These are phyloP conservation scores for Tolypeutes matacus DNA, from an alignment of 2,797 vertebrate genomes.

Conservation along the genomic window DNA sequence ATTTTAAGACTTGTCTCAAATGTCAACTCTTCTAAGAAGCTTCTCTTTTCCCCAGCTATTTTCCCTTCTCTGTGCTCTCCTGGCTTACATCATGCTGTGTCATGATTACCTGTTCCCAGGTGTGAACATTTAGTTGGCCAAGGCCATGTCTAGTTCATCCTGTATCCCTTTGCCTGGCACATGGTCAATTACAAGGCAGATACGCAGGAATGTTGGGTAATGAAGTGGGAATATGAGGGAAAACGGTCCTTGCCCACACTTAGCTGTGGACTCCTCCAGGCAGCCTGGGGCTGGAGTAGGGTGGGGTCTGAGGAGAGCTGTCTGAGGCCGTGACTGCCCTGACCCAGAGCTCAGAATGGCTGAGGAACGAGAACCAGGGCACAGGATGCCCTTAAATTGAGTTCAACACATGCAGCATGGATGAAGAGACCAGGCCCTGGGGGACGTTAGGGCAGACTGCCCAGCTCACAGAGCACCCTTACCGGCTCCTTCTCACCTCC, in stretches of 20 bases:
- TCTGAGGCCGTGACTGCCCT: too few relatives aligned
- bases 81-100: neutral
- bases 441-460: too few relatives aligned
- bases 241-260: neutral
- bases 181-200: neutral
- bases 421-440: too few relatives aligned
- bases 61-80: neutral
- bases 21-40: neutral
- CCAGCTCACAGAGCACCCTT: too few relatives aligned
- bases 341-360: too few relatives aligned
- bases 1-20: constrained; percentile 38
- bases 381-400: too few relatives aligned
- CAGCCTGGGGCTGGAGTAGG: too few relatives aligned
- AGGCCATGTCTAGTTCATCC: neutral
- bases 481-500: too few relatives aligned
- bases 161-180: neutral
- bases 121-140: neutral
- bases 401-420: too few relatives aligned
- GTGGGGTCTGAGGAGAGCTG: too few relatives aligned
- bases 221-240: neutral
- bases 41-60: neutral
- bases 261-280: too few relatives aligned
- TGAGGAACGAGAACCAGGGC: too few relatives aligned
- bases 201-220: neutral
- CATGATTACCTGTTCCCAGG: neutral